Evolutionary conservation across 2,113 vertebrate species (phyloP).

Genomic region (Psilopsiagon aymara): DNA sequence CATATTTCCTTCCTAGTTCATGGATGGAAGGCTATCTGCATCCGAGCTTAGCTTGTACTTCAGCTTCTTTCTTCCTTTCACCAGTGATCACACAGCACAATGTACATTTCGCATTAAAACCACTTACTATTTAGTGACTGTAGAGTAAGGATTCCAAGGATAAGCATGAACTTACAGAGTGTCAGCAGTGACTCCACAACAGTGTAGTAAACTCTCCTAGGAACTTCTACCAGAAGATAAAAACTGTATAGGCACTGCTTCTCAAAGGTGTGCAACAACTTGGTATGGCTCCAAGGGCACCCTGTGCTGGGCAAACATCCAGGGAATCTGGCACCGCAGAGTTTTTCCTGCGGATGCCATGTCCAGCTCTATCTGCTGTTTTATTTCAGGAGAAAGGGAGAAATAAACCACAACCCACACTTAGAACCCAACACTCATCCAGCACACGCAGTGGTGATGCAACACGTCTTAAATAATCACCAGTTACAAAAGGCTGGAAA

Average conservation of each 20-base stretch:
- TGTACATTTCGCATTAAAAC: neutral
- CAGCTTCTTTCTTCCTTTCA: neutral
- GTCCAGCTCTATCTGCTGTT: neutral
- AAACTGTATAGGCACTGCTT: neutral
- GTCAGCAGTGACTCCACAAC: neutral
- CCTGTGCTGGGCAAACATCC: neutral
- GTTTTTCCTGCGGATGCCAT: neutral
- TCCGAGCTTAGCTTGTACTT: neutral
- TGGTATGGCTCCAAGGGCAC: neutral
- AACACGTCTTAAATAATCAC: neutral
- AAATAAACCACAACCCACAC: neutral
- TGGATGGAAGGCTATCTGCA: neutral
- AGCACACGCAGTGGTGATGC: neutral
- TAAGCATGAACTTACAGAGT: neutral
- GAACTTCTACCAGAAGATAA: neutral
- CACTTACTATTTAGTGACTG: neutral
- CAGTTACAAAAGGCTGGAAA: neutral
- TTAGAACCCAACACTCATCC: neutral
- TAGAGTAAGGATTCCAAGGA: neutral
- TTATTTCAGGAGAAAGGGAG: neutral
- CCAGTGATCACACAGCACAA: neutral
- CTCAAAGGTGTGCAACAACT: neutral
- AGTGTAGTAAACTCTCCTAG: neutral
- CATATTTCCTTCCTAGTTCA: neutral
- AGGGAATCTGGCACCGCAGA: rapidly evolving